A percentile compares a stretch with the other conserved stretches of the same genome.
phyloP scores from a whole-genome alignment of 1,140 invertebrate species.

The Meteorus sp. region DNA sequence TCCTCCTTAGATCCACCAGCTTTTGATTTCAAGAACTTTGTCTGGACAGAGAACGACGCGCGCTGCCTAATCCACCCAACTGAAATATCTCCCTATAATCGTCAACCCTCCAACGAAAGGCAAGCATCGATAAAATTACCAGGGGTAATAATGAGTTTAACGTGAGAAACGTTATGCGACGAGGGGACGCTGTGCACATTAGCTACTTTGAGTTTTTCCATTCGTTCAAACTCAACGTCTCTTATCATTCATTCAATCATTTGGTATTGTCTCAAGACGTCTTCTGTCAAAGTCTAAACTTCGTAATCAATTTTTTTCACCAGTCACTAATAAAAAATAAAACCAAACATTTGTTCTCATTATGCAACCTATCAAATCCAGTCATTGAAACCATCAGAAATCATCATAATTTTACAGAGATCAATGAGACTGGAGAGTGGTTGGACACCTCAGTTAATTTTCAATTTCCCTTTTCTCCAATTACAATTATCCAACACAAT shows the following conservation, averaged over 20 bases:
- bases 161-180: background rate
- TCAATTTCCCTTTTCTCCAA: too few species aligned
- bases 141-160: constrained; percentile 17
- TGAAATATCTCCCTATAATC: too few species aligned
- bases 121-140: constrained; percentile 14
- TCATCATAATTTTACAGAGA: too few species aligned
- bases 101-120: background rate
- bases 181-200: background rate
- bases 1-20: too few species aligned
- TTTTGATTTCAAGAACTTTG: constrained; percentile 3
- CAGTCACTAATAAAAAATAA: background rate
- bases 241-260: constrained; percentile 9
- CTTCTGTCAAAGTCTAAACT: background rate
- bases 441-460: too few species aligned
- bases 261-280: background rate
- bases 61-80: too few species aligned
- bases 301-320: background rate
- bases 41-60: background rate
- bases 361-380: background rate
- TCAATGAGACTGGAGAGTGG: too few species aligned
- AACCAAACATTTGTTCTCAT: too few species aligned
- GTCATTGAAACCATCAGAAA: too few species aligned
- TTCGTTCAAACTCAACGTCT: background rate
- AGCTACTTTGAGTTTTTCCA: background rate
- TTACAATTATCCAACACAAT: too few species aligned